A percentile compares a stretch with the other conserved stretches of the same genome.
phyloP scores from a whole-genome alignment of 2,113 vertebrate species.

The Mionectes macconnelli region DNA sequence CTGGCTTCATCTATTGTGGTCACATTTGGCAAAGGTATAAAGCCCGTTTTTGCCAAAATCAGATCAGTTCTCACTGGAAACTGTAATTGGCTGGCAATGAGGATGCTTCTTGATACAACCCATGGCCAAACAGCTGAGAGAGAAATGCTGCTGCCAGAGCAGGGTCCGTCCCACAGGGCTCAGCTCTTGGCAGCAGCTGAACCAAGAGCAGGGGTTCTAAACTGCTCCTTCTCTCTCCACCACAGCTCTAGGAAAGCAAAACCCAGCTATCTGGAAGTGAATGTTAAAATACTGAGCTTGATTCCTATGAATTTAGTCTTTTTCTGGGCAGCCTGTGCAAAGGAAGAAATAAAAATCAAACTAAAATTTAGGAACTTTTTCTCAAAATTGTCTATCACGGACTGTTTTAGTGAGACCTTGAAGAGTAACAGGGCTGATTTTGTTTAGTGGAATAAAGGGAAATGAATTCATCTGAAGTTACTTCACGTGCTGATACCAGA shows the following conservation, averaged over 20 bases:
- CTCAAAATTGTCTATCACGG: neutral
- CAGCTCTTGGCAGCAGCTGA: neutral
- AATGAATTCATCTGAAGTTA: neutral
- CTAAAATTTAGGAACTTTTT: neutral
- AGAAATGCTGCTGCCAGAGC: neutral
- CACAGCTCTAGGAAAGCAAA: neutral
- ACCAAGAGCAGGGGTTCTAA: neutral
- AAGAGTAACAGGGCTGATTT: neutral
- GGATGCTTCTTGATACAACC: neutral
- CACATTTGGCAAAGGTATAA: neutral
- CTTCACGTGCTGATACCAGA: neutral
- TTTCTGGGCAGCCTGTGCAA: neutral
- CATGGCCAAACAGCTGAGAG: neutral
- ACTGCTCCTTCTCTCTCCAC: neutral
- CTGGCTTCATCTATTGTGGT: neutral
- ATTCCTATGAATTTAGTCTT: neutral
- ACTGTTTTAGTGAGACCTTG: neutral
- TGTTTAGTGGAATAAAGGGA: neutral
- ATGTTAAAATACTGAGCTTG: neutral
- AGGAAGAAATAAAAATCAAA: neutral
- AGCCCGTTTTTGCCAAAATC: neutral
- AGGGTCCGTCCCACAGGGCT: neutral
- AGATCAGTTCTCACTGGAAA: neutral
- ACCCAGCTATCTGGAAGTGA: neutral
- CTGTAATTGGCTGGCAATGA: neutral